Percentiles rank a stretch among this genome's conserved stretches.
These are phyloP conservation scores for Pristionchus japonicus DNA, from an alignment of 2,888 invertebrate species.

Conservation along the genomic window DNA sequence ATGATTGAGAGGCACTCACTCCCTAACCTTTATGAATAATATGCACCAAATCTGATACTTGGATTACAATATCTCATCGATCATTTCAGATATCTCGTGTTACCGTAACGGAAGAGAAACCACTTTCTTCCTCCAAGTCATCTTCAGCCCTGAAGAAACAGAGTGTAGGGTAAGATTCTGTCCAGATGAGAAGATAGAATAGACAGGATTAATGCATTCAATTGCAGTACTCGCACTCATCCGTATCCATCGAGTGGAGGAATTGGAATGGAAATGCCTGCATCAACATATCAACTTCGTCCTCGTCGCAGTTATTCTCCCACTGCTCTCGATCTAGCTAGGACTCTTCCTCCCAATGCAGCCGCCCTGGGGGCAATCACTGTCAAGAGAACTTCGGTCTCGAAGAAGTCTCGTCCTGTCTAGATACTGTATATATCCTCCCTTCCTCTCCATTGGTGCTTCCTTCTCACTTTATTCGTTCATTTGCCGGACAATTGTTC, in stretches of 20 bases:
- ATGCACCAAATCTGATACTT: neutral
- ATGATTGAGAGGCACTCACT: too few relatives aligned
- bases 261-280: slow-evolving; percentile 58
- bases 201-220: neutral
- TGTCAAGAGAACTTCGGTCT: neutral
- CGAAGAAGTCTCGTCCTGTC: slow-evolving; percentile 1
- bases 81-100: slow-evolving; percentile 47
- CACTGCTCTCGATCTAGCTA: slow-evolving; percentile 5
- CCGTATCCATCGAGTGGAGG: slow-evolving; percentile 58
- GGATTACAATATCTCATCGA: neutral
- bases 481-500: slow-evolving; percentile 30
- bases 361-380: slow-evolving; percentile 42
- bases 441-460: neutral
- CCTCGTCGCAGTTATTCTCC: slow-evolving; percentile 46
- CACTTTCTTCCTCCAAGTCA: neutral
- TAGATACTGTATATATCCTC: neutral
- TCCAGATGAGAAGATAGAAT: neutral
- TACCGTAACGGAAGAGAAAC: slow-evolving; percentile 45
- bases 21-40: neutral
- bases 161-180: neutral
- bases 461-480: neutral
- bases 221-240: slow-evolving; percentile 51
- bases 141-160: slow-evolving; percentile 38
- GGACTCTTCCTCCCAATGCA: slow-evolving; percentile 42
- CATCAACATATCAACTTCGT: slow-evolving; percentile 54